Evolutionary conservation across 1,140 invertebrate species (phyloP).

Genomic region (Eriocheir sinensis): DNA sequence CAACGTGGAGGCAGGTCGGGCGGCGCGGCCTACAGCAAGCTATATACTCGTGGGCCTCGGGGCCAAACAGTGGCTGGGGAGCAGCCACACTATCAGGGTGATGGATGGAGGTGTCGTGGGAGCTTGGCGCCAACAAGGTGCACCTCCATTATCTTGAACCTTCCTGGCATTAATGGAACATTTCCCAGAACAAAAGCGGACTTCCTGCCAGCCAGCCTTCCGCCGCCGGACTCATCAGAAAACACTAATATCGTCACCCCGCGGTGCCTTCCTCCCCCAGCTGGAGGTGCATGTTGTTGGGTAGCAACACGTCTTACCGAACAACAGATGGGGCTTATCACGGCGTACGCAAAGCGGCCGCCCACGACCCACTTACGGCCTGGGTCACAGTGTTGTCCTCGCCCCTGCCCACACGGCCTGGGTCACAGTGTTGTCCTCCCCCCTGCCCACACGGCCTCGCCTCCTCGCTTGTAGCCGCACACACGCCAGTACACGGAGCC

Average conservation of each 20-base stretch:
- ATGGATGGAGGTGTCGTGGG: background rate
- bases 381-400: background rate
- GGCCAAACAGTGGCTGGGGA: background rate
- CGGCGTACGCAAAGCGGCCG: background rate
- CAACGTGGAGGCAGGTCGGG: background rate
- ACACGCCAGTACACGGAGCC: no score
- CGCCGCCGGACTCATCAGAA: background rate
- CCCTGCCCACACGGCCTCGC: no score
- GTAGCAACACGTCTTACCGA: background rate
- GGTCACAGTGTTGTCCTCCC: background rate
- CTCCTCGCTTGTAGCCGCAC: no score
- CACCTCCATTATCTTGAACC: background rate
- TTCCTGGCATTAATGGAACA: constrained; percentile 3
- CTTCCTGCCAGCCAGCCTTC: background rate
- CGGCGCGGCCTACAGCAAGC: background rate
- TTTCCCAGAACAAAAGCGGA: background rate
- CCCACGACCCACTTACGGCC: background rate
- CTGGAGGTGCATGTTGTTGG: background rate
- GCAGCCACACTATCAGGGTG: background rate
- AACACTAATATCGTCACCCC: background rate
- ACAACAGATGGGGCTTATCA: background rate
- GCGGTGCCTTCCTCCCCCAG: background rate
- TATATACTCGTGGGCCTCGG: background rate
- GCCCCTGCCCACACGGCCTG: background rate
- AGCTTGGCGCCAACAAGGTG: background rate